Evolutionary conservation across 1,140 invertebrate species (phyloP), one percentile per base, ranked within the genome.

Genomic region (Bradynema listronoti): DNA sequence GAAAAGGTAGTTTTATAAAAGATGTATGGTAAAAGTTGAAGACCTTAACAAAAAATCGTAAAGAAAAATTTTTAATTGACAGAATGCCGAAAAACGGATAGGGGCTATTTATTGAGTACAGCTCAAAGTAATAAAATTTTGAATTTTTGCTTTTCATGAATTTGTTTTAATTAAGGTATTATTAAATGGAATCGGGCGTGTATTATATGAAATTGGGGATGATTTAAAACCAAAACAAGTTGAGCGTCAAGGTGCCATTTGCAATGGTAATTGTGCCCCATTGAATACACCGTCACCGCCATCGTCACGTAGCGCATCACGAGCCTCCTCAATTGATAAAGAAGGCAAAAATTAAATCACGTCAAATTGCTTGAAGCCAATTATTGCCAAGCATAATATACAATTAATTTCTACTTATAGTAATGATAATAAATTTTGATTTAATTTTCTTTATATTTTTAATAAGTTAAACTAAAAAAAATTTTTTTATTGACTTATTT

Each of bases 211-310:
- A 39, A 69, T 73, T 33, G 70, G 65, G 51, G 73, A 73, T 46
- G 73, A 75, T 36, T 47, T 73, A 30, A 66, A 69, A 47, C 70
- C 69, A 24, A 58, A 56, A 1, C 58, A 69, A 56, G 50, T 47
- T n/a, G 70, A 77, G 22, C 56, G 71, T 9, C 71, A 73, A 53
- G 71, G 71, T 34, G 71, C 71, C 9, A 77, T 73, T 43, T 73
- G 71, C 59, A 77, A 63, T 41, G 71, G 73, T 16, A 59, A 71
- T 36, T 72, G 71, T 52, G 71, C 71, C 34, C 63, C 67, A 6
- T 42, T 71, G 1, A 52, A 33, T 22, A 29, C 30, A 16, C 32
- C 36, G n/a, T 19, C 47, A 5, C 42, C 42, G 4, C 3, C 47
- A 5, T 50, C 47, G 2, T 50, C 47, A 29, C 16, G 47, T 30